Conservation (phyloP, 2,113 vertebrate species). For the Pachycephala philippinensis region DNA sequence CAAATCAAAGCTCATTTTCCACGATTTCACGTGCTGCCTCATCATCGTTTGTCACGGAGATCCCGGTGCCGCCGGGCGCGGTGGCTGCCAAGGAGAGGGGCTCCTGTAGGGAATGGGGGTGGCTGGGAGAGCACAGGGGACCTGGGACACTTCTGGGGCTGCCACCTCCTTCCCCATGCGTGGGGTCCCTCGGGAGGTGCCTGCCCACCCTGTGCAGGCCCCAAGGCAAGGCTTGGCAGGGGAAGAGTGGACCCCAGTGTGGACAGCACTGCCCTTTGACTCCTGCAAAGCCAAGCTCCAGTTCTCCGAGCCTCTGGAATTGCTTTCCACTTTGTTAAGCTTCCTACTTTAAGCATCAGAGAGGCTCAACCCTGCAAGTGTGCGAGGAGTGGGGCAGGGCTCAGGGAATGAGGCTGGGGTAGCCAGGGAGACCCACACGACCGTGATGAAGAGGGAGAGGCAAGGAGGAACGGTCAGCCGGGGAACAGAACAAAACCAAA, state of each 20-base stretch:
- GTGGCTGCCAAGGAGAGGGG: background rate
- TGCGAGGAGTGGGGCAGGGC: rapidly evolving
- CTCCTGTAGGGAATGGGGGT: rapidly evolving
- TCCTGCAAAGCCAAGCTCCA: background rate
- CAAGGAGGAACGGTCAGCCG: background rate
- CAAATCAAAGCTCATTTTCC: conserved; percentile 58
- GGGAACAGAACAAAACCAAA: conserved; percentile 65
- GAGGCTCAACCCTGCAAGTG: background rate
- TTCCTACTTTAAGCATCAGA: background rate
- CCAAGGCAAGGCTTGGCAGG: background rate
- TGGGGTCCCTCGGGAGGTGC: background rate
- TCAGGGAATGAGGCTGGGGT: rapidly evolving
- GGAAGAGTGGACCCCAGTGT: rapidly evolving
- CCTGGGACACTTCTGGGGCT: background rate
- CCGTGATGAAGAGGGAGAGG: background rate
- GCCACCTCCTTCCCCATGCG: rapidly evolving
- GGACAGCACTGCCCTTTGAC: background rate
- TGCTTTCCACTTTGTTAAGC: rapidly evolving
- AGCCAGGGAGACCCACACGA: rapidly evolving
- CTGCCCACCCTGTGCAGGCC: background rate
- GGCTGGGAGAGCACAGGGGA: rapidly evolving
- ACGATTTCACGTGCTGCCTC: conserved; percentile 32
- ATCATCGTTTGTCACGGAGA: background rate
- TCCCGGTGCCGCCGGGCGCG: background rate
- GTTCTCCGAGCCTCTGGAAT: background rate